Percentiles rank a stretch among this genome's conserved stretches.
These are phyloP conservation scores for Polypterus bichir DNA, from an alignment of 2,113 vertebrate species.

Conservation along the genomic window DNA sequence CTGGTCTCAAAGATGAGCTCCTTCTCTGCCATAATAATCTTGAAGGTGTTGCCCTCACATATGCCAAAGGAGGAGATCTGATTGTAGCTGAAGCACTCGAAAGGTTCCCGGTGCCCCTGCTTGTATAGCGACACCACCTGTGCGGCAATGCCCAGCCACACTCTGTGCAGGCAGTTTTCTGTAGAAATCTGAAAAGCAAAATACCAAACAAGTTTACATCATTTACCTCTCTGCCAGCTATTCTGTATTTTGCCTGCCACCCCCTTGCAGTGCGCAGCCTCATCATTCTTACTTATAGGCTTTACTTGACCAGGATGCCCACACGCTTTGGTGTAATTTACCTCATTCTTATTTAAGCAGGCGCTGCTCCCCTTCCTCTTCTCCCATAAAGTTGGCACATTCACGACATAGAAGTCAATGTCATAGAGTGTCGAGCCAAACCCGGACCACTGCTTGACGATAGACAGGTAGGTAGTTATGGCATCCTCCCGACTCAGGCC, in stretches of 20 bases:
- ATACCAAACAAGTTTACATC: background rate
- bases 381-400: conserved; percentile 24
- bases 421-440: conserved; percentile 88
- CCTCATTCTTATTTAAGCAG: no score
- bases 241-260: no score
- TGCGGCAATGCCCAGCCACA: conserved; percentile 75
- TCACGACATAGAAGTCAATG: conserved; percentile 75
- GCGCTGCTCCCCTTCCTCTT: no score
- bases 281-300: no score
- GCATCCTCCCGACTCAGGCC: conserved; percentile 72
- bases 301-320: background rate
- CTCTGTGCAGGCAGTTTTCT: conserved; percentile 60
- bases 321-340: background rate
- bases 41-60: conserved; percentile 72
- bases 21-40: conserved; percentile 64
- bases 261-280: no score
- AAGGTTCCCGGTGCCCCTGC: conserved; percentile 68
- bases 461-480: conserved; percentile 74
- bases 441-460: conserved; percentile 78
- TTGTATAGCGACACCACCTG: conserved; percentile 73
- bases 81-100: conserved; percentile 73
- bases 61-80: conserved; percentile 78
- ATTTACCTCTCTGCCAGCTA: background rate
- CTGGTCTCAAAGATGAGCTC: conserved; percentile 77
- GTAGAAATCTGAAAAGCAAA: conserved; percentile 49